Conservation (phyloP, 2,888 invertebrate species). For the Eilema sororculum region DNA sequence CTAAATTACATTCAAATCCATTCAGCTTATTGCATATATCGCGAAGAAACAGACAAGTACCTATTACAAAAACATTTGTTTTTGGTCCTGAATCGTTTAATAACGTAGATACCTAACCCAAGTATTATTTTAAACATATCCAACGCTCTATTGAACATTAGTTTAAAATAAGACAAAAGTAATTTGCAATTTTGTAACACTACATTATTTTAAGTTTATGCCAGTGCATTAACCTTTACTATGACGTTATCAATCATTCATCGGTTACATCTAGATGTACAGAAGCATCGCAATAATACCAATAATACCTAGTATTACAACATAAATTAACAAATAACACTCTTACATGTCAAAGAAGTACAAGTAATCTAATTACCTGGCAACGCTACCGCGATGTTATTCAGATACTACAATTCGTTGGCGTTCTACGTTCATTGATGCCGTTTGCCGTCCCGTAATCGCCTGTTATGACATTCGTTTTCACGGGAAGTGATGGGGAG, state of each 20-base stretch:
- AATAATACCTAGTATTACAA: background rate
- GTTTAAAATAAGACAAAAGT: too few species aligned
- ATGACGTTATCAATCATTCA: background rate
- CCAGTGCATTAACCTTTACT: too few species aligned
- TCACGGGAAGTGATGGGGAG: slow-evolving; percentile 22
- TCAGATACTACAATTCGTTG: slow-evolving; percentile 1
- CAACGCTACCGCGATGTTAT: background rate
- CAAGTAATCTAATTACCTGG: slow-evolving; percentile 13
- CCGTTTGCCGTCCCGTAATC: slow-evolving; percentile 11
- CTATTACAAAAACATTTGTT: too few species aligned
- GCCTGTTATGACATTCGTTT: slow-evolving; percentile 22
- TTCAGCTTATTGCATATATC: too few species aligned
- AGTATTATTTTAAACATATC: too few species aligned
- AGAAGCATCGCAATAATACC: background rate
- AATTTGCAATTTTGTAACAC: too few species aligned
- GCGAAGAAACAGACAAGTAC: too few species aligned
- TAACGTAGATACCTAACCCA: too few species aligned
- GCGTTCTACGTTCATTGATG: slow-evolving; percentile 17
- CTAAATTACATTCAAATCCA: too few species aligned
- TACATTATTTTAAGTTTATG: background rate
- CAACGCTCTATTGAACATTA: too few species aligned
- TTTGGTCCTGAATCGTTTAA: too few species aligned
- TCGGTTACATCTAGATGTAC: background rate
- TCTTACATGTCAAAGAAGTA: background rate
- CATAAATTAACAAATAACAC: background rate